These are phyloP conservation scores for Adrianichthys oophorus DNA, from an alignment of 2,797 vertebrate species.

Conservation along the genomic window DNA sequence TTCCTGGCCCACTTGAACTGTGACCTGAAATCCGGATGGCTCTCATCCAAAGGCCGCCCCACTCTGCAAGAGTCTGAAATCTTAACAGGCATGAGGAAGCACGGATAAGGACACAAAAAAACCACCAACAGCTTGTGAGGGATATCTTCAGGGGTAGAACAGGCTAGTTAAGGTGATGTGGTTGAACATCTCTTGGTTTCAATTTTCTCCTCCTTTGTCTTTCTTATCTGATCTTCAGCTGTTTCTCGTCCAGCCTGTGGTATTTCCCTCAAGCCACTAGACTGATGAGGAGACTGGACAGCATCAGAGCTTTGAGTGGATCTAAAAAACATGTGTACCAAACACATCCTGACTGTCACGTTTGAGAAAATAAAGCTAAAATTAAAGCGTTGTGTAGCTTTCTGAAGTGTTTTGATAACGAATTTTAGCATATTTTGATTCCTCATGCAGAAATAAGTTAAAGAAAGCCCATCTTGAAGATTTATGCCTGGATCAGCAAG, in stretches of 20 bases:
- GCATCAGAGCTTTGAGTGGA: conserved; percentile 3
- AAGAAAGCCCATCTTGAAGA: too few species aligned
- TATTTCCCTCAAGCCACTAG: conserved; percentile 47
- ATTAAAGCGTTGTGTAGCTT: too few species aligned
- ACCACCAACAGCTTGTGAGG: background rate
- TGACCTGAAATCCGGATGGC: conserved; percentile 22
- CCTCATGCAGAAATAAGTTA: too few species aligned
- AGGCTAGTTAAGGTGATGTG: conserved; percentile 7
- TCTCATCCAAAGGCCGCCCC: conserved; percentile 27
- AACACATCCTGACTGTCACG: too few species aligned
- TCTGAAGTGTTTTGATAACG: too few species aligned
- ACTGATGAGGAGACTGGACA: conserved; percentile 14
- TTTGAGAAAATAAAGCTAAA: too few species aligned
- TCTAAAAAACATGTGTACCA: background rate
- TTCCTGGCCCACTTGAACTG: conserved; percentile 40
- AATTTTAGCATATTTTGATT: too few species aligned
- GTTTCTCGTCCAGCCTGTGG: conserved; percentile 64
- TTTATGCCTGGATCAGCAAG: too few species aligned
- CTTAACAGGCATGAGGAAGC: conserved; percentile 24
- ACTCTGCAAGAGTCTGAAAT: conserved; percentile 46
- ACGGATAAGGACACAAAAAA: background rate
- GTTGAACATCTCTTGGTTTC: conserved; percentile 10
- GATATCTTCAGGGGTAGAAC: background rate
- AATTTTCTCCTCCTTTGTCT: conserved; percentile 10
- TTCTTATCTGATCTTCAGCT: conserved; percentile 46